A percentile compares a stretch with the other conserved stretches of the same genome.
These are phyloP conservation scores for Venturia canescens DNA, from an alignment of 1,140 invertebrate species.

Conservation along the genomic window DNA sequence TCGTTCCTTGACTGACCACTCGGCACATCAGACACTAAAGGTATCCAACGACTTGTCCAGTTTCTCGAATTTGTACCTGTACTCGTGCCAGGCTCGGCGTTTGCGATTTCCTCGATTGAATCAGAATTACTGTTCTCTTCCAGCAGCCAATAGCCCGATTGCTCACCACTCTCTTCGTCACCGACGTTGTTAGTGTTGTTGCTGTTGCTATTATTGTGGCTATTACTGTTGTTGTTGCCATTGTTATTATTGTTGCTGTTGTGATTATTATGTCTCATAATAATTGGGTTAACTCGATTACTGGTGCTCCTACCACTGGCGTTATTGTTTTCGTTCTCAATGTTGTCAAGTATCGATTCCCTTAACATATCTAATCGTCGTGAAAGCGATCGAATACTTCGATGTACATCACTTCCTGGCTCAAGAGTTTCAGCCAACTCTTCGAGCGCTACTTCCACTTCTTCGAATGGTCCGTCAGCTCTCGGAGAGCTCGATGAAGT, in stretches of 20 bases:
- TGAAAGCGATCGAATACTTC: neutral
- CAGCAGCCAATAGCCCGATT: slow-evolving; percentile 72
- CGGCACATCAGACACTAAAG: slow-evolving; percentile 55
- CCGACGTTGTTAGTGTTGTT: slow-evolving; percentile 27
- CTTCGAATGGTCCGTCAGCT: neutral
- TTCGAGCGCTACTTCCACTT: slow-evolving; percentile 21
- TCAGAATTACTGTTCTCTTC: slow-evolving; percentile 73
- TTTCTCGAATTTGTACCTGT: slow-evolving; percentile 55
- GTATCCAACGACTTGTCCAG: slow-evolving; percentile 71
- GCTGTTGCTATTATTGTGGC: slow-evolving; percentile 2
- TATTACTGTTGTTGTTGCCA: slow-evolving; percentile 12
- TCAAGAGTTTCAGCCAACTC: slow-evolving; percentile 32
- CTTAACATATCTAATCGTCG: neutral
- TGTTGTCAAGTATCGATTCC: slow-evolving; percentile 5
- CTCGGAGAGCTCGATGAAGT: neutral
- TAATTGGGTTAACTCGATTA: neutral
- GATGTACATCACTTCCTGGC: neutral
- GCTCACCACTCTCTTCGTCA: slow-evolving; percentile 61
- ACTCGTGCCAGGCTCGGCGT: slow-evolving; percentile 47
- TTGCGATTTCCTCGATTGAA: slow-evolving; percentile 67
- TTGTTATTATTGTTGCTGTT: slow-evolving; percentile 1
- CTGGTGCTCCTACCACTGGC: neutral
- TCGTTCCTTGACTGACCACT: slow-evolving; percentile 22
- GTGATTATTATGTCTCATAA: too few relatives aligned
- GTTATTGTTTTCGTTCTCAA: slow-evolving; percentile 20